Percentiles rank a stretch among this genome's conserved stretches.
Conservation (phyloP, 2,888 invertebrate species). For the Netelia fuscicornis region DNA sequence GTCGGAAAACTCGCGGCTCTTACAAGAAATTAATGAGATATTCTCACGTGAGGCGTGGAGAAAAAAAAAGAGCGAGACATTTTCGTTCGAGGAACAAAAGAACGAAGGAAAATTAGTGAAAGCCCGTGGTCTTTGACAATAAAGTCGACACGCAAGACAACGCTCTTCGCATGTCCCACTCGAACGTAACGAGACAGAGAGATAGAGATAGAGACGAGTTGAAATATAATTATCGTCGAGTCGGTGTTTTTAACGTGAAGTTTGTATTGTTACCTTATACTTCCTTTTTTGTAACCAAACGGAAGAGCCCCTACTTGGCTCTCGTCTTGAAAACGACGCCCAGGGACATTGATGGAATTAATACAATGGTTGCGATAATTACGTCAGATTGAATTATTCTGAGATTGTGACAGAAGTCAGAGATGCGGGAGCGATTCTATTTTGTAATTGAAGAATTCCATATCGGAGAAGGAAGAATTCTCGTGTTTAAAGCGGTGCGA, state of each 20-base stretch:
- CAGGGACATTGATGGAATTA: not conserved
- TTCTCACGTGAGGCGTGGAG: not conserved
- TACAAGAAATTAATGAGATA: not conserved
- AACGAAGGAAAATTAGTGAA: conserved; percentile 49
- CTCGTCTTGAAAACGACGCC: not conserved
- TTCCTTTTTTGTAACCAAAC: conserved; percentile 15
- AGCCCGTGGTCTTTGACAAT: conserved; percentile 42
- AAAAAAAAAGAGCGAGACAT: not conserved
- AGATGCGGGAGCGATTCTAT: not conserved
- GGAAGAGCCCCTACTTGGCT: not conserved
- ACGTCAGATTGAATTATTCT: conserved; percentile 11
- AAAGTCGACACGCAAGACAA: conserved; percentile 28
- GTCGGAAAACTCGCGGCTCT: too few species aligned
- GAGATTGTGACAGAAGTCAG: not conserved
- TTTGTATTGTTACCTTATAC: conserved; percentile 3
- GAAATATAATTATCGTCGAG: not conserved
- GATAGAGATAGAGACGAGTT: not conserved
- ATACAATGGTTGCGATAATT: not conserved
- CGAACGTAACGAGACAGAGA: conserved; percentile 19
- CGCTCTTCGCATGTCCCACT: conserved; percentile 8
- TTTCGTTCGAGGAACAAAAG: conserved; percentile 4
- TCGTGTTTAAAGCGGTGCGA: not conserved
- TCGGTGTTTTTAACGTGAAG: not conserved
- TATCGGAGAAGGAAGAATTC: not conserved
- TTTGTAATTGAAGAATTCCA: not conserved